Conservation (phyloP, 2,888 invertebrate genomes). For the Eledone cirrhosa region DNA sequence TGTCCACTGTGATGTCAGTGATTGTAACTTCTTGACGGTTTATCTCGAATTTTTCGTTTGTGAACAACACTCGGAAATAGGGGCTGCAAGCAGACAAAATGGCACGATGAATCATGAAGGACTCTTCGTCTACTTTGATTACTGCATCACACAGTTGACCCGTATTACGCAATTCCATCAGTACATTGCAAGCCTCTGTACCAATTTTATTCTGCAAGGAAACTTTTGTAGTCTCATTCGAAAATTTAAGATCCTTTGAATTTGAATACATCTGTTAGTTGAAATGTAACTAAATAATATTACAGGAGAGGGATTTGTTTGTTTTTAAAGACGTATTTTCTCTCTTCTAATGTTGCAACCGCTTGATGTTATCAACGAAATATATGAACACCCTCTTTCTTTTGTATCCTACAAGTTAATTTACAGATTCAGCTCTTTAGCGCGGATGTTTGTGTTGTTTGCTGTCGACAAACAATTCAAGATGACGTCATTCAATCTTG, state of each 20-base stretch:
- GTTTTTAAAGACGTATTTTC: not conserved
- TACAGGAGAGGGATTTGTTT: too few species aligned
- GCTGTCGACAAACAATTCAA: too few species aligned
- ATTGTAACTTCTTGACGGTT: conserved; percentile 48
- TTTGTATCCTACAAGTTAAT: not conserved
- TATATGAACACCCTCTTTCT: not conserved
- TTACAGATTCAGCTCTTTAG: too few species aligned
- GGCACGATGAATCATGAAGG: conserved; percentile 82
- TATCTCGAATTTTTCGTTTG: conserved; percentile 74
- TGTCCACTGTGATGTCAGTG: conserved; percentile 76
- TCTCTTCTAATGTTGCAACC: not conserved
- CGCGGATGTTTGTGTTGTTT: not conserved
- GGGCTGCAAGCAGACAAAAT: conserved; percentile 79
- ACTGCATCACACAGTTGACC: conserved; percentile 88
- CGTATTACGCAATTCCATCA: conserved; percentile 82
- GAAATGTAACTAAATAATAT: too few species aligned
- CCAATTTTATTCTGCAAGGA: conserved; percentile 76
- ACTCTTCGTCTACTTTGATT: conserved; percentile 78
- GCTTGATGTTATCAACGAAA: not conserved
- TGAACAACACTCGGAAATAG: conserved; percentile 89
- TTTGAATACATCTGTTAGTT: too few species aligned
- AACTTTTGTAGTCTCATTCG: conserved; percentile 15
- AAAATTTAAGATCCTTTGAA: conserved; percentile 11
- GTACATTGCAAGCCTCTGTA: conserved; percentile 83
- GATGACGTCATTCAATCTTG: too few species aligned